These are phyloP conservation scores for Julus scandinavius DNA, from an alignment of 2,888 invertebrate species.

Conservation along the genomic window DNA sequence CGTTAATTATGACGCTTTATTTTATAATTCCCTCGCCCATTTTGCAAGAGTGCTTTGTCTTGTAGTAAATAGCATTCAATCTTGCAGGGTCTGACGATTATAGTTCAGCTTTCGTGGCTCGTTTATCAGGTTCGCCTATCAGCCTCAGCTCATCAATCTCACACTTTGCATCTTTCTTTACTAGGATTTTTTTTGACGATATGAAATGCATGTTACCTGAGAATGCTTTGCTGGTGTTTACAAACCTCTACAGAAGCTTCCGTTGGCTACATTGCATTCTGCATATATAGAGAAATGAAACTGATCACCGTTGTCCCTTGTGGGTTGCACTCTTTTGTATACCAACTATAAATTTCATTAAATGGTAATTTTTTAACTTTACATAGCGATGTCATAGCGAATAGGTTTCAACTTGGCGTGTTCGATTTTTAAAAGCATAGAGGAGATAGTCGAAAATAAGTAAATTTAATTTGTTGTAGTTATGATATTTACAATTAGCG, in stretches of 20 bases:
- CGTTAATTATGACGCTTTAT: conserved; percentile 1
- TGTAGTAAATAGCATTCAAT: neutral
- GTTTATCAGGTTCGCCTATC: conserved; percentile 29
- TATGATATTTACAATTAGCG: too few relatives aligned
- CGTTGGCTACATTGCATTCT: neutral
- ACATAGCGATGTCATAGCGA: neutral
- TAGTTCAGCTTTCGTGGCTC: neutral
- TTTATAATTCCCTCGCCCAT: conserved; percentile 29
- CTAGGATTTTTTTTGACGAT: neutral
- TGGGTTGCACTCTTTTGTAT: neutral
- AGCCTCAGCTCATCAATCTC: conserved; percentile 9
- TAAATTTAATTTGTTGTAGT: too few relatives aligned
- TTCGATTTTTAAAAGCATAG: neutral
- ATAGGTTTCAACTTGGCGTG: neutral
- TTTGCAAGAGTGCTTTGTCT: conserved; percentile 36
- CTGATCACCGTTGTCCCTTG: neutral
- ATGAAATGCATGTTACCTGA: neutral
- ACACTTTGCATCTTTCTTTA: conserved; percentile 1
- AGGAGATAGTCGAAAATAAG: neutral
- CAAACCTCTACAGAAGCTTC: neutral
- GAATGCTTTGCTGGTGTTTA: neutral
- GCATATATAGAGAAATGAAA: neutral
- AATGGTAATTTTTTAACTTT: neutral
- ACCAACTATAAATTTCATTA: neutral
- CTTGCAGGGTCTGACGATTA: conserved; percentile 4